Base-by-base conservation (phyloP, 2,888 invertebrate genomes). In the Sesia bembeciformis region DNA sequence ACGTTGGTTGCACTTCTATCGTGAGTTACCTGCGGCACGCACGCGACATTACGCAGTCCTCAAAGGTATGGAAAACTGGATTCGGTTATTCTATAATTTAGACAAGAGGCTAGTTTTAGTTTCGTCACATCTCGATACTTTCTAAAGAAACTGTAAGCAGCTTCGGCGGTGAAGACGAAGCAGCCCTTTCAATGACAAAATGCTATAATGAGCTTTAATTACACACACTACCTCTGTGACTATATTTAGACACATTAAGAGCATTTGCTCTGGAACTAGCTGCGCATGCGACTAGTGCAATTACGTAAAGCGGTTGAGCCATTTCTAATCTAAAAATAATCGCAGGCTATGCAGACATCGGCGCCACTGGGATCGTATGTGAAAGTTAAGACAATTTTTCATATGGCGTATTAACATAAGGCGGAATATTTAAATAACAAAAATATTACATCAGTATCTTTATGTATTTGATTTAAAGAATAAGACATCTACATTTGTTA, bases 301-400 rank as follows among this genome's bases (percentile, higher is more conserved):
- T 88, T 89, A 88, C 89, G 85, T 89, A 89, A 88, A 88, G 87
- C 85, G 79, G 88, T 86, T 87, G 84, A 84, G 88, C 87, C 88
- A 88, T 89, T 89, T 89, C 89, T 89, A 89, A 89, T 89, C 89
- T 88, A 89, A 89, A 89, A 89, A 89, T 89, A 89, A 89, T 89
- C 89, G 87, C 80, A 86, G 89, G 86, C 85, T 85, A 74, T 76
- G 49, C 76, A 79, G 84, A 76, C 82, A 75, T 76, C 75, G 88
- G 87, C 87, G 88, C 89, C 88, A 83, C 75, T 77, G 76, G 82
- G 82, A 80, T 84, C 78, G 76, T 79, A 79, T 78, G 84, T 84
- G 89, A 89, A 87, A 88, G 87, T 86, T 84, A 84, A 83, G 64
- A 81, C 76, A 76, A 80, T 78, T 81, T 81, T 78, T 76, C 65